Conservation (phyloP, 2,797 vertebrate species). For the Hypotaenidia philippensis region DNA sequence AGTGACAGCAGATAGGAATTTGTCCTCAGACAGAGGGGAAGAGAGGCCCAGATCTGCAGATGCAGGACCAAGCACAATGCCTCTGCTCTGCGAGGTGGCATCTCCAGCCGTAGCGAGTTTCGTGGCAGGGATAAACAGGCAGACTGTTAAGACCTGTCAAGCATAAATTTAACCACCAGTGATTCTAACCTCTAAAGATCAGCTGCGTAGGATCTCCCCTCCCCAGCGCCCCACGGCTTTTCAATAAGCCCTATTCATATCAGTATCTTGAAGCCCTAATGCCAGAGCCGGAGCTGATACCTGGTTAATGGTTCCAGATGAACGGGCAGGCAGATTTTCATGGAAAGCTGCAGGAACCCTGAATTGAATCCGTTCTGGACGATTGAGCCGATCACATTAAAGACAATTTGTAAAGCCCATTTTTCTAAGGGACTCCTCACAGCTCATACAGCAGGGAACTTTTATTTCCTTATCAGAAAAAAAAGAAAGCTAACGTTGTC, state of each 20-base stretch:
- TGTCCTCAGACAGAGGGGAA: not conserved
- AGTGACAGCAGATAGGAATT: not conserved
- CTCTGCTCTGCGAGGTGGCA: not conserved
- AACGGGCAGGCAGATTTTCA: not conserved
- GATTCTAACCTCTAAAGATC: not conserved
- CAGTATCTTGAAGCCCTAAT: not conserved
- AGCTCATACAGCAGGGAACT: slow-evolving; percentile 42
- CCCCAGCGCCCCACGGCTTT: not conserved
- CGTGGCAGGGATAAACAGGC: not conserved
- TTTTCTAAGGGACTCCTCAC: slow-evolving; percentile 20
- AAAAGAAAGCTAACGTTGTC: slow-evolving; percentile 32
- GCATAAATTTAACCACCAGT: not conserved
- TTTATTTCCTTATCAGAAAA: slow-evolving; percentile 36
- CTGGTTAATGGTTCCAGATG: not conserved
- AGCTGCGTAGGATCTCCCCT: not conserved
- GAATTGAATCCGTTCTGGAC: slow-evolving; percentile 21
- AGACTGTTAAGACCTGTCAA: not conserved
- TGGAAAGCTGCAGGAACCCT: slow-evolving; percentile 1
- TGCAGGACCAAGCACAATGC: not conserved
- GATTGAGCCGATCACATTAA: slow-evolving; percentile 20
- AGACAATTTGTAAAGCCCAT: slow-evolving; percentile 44
- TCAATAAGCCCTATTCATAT: not conserved
- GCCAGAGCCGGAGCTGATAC: not conserved
- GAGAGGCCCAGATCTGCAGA: not conserved
- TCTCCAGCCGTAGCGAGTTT: not conserved